Conservation (phyloP, 2,888 invertebrate species). For the Euplexia lucipara region DNA sequence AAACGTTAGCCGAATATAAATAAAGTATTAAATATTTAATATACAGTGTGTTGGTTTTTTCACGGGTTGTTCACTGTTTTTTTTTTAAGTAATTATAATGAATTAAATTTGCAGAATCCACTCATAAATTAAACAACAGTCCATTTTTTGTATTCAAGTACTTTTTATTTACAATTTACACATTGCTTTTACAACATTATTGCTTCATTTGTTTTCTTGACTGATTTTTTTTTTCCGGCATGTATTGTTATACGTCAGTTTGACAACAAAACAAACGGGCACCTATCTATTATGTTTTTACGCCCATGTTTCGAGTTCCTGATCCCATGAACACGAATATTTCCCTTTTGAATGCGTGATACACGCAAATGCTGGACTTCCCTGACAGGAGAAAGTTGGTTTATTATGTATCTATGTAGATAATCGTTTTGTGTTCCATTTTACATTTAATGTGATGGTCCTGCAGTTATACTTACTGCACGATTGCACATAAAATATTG, state of each 20-base stretch:
- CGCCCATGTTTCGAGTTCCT: constrained; percentile 42
- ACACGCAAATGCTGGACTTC: constrained; percentile 60
- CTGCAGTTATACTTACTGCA: constrained; percentile 15
- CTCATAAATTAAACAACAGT: not conserved
- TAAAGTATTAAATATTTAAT: constrained; percentile 42
- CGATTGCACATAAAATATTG: constrained; percentile 31
- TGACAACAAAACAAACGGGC: constrained; percentile 8
- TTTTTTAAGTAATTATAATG: no score
- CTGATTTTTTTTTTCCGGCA: constrained; percentile 24
- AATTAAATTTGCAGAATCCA: not conserved
- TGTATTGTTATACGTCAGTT: constrained; percentile 7
- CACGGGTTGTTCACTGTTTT: not conserved
- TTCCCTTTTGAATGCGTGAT: constrained; percentile 62
- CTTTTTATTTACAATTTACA: constrained; percentile 2
- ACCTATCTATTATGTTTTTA: constrained; percentile 44
- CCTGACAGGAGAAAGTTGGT: constrained; percentile 56
- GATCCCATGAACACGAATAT: constrained; percentile 51
- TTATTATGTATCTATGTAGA: constrained; percentile 35
- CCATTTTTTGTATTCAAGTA: not conserved
- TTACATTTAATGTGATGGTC: constrained; percentile 19
- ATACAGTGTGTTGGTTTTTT: constrained; percentile 54
- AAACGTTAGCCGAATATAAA: constrained; percentile 61
- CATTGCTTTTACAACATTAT: not conserved
- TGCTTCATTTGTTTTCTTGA: not conserved
- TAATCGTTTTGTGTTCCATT: constrained; percentile 28